Evolutionary conservation across 2,888 invertebrate species (phyloP), one percentile per base, ranked within the genome.

Genomic region (Lochmaea crataegi): DNA sequence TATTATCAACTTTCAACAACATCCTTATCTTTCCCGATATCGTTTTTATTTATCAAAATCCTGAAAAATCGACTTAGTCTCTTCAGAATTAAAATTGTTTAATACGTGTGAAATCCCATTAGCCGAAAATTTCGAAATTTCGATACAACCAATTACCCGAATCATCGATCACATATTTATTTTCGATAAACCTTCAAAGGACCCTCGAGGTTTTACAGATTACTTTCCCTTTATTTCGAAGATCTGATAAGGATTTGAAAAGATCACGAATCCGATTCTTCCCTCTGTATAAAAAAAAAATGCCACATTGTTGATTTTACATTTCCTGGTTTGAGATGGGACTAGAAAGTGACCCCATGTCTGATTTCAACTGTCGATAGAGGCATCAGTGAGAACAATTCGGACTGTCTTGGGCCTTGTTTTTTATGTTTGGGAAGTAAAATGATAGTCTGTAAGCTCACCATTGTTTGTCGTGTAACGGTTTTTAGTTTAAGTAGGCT

Each of bases 151-250:
- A 79, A 80, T 79, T 75, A 77, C 73, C 67, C 71, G 68, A 74
- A 74, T 77, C 76, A 82, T 81, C 80, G 80, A 80, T 79, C 78
- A 68, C 75, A 81, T 84, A 83, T 84, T 84, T 84, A 84, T 85
- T 84, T 84, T 84, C 84, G 84, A 85, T 84, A 84, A 83, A 72
- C 84, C 85, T 82, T 85, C 85, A 86, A 86, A 86, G 85, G 81
- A 81, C 85, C 84, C 84, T 84, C 80, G 80, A 82, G 84, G 83
- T 84, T 85, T 84, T 80, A 80, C 80, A 82, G 85, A 85, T 86
- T 85, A 85, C 79, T 81, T 81, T 79, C 80, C 83, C 76, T 82
- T 83, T 84, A 81, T 81, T 81, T 71, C 65, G 68, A 48, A 72
- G 82, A 85, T 85, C 85, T 85, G 85, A 86, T 86, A 85, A 85